Evolutionary conservation across 1,140 invertebrate species (phyloP).

Genomic region (Hestina assimilis): DNA sequence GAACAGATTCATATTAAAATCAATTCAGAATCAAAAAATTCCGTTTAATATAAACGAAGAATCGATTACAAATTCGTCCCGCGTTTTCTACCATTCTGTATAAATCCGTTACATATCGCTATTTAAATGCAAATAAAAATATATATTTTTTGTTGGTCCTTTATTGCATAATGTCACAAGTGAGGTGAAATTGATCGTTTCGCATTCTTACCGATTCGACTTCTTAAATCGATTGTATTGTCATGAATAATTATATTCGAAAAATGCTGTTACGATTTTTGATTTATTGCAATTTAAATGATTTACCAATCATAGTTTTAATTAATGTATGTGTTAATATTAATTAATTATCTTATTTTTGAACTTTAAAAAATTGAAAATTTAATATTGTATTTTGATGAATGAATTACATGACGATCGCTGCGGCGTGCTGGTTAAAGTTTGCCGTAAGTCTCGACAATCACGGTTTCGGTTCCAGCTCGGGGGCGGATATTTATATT

Average conservation of each 20-base stretch:
- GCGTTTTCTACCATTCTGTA: constrained; percentile 53
- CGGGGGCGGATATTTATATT: too few species aligned
- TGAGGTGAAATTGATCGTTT: constrained; percentile 37
- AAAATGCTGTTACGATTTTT: background rate
- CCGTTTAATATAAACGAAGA: constrained; percentile 51
- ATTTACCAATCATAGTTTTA: too few species aligned
- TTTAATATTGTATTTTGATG: too few species aligned
- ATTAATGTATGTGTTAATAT: too few species aligned
- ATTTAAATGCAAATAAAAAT: constrained; percentile 59
- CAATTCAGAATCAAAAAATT: constrained; percentile 33
- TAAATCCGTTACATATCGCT: constrained; percentile 60
- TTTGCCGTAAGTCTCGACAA: too few species aligned
- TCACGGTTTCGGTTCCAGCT: too few species aligned
- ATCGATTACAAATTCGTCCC: constrained; percentile 57
- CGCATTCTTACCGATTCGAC: constrained; percentile 1
- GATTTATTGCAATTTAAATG: constrained; percentile 40
- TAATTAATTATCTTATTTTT: too few species aligned
- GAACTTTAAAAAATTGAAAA: too few species aligned
- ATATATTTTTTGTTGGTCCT: constrained; percentile 36
- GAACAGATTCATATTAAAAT: constrained; percentile 3
- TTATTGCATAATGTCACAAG: constrained; percentile 47
- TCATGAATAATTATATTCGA: background rate
- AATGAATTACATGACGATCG: too few species aligned
- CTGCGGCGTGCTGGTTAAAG: too few species aligned
- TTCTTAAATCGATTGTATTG: background rate